Percentiles rank a stretch among this genome's conserved stretches.
phyloP scores from a whole-genome alignment of 2,797 vertebrate species.

The Periparus ater region DNA sequence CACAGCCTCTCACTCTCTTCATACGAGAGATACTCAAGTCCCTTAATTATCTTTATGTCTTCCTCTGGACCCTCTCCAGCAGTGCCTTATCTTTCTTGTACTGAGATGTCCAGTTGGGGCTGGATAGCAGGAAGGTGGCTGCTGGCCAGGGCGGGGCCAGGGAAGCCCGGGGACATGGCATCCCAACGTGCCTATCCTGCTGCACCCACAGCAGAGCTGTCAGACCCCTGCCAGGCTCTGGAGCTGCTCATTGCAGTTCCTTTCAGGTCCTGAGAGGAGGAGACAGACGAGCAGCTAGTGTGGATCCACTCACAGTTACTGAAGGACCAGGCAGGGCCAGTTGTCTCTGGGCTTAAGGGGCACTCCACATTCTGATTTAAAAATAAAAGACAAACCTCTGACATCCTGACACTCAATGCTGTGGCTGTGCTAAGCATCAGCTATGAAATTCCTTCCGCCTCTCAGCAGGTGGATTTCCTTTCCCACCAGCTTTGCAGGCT shows the following conservation, averaged over 20 bases:
- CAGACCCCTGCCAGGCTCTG: background rate
- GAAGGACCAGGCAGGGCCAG: background rate
- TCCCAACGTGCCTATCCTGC: accelerated
- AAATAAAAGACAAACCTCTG: background rate
- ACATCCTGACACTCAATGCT: background rate
- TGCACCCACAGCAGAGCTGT: accelerated
- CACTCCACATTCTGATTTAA: background rate
- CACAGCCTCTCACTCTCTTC: background rate
- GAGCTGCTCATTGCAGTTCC: background rate
- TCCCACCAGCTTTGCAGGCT: background rate
- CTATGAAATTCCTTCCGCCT: background rate
- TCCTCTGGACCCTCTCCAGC: background rate
- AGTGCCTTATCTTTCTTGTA: background rate
- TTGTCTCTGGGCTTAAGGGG: background rate
- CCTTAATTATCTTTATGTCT: background rate
- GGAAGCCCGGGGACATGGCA: background rate
- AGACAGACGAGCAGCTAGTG: background rate
- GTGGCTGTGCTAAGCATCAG: background rate
- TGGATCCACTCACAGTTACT: background rate
- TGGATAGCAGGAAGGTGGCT: background rate
- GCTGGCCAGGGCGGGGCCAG: background rate
- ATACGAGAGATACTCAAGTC: background rate
- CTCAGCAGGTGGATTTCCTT: background rate
- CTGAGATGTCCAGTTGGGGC: background rate
- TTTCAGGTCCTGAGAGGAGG: background rate